phyloP scores from a whole-genome alignment of 2,113 vertebrate genomes.

The Eira barbara region DNA sequence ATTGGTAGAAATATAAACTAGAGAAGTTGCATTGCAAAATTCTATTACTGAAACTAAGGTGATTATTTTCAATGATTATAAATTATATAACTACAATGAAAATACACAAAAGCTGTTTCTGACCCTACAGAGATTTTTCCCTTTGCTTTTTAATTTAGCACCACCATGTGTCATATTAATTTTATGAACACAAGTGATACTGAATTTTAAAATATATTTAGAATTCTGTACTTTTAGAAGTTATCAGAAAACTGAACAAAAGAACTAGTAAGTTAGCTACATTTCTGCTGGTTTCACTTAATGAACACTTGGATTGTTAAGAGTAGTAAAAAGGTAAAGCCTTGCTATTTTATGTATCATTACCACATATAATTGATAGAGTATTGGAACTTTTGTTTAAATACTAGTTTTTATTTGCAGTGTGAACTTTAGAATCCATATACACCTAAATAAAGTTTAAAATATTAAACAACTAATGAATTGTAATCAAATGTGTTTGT shows the following conservation, averaged over 20 bases:
- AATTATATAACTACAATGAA: slow-evolving; percentile 37
- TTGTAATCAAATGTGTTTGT: not conserved
- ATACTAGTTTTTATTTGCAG: slow-evolving; percentile 38
- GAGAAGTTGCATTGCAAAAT: not conserved
- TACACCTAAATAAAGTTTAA: slow-evolving; percentile 22
- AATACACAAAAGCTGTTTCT: not conserved
- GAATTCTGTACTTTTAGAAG: slow-evolving; percentile 15
- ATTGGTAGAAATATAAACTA: not conserved
- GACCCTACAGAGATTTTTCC: not conserved
- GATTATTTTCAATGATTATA: slow-evolving; percentile 27
- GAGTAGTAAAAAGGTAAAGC: not conserved
- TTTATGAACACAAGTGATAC: slow-evolving; percentile 31
- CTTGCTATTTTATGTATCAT: not conserved
- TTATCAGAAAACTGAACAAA: slow-evolving; percentile 45
- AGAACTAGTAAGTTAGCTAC: not conserved
- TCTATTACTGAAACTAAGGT: slow-evolving; percentile 8
- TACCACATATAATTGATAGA: not conserved
- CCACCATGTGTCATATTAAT: not conserved
- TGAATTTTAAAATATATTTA: slow-evolving; percentile 52
- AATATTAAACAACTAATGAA: not conserved
- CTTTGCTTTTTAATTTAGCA: slow-evolving; percentile 12
- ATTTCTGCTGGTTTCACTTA: slow-evolving; percentile 37
- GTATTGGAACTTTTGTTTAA: slow-evolving; percentile 18
- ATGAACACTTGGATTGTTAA: slow-evolving; percentile 13
- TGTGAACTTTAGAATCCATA: slow-evolving; percentile 28